Evolutionary conservation across 2,797 vertebrate species (phyloP), one percentile per base, ranked within the genome.

Genomic region (Semaprochilodus insignis): DNA sequence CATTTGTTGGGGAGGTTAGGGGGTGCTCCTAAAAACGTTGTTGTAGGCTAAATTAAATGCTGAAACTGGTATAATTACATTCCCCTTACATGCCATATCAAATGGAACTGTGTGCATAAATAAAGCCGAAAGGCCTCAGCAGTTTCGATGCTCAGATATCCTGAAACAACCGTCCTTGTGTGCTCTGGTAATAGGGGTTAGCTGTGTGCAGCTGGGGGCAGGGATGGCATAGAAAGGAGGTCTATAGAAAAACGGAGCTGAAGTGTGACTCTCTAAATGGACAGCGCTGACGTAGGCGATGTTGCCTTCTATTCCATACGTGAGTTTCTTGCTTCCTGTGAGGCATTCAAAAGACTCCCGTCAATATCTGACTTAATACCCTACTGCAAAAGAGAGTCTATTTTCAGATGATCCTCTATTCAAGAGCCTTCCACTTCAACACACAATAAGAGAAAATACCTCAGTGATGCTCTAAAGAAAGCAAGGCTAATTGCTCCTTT

Each of bases 401-500:
- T 81, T 77, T 81, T 17, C 7, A 60, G 63, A 55, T 5, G 8
- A 16, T 2, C 3, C 23, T 36, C n/a, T 13, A 63, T 74, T 75
- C 72, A 80, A 57, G 74, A 69, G 75, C 66, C 51, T 77, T 69
- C 44, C 63, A 60, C 63, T 70, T 72, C 17, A 55, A 59, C 16
- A 14, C 2, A 63, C 27, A 15, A 48, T 10, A 40, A 54, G 19
- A 13, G 78, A 51, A 66, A 54, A 34, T 31, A 17, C 63, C 25
- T 34, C 63, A 17, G 36, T 27, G 13, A 54, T 21, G 27, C 16
- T 70, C 48, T 44, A 76, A 54, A 21, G 72, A 80, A 23, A 70
- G 73, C 36, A 31, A 60, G 65, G 80, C 67, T 78, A 69, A 74
- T 63, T 51, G 27, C 60, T 13, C 25, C 57, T 48, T 52, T 31